phyloP scores from a whole-genome alignment of 2,888 invertebrate genomes.

The Unio delphinus region DNA sequence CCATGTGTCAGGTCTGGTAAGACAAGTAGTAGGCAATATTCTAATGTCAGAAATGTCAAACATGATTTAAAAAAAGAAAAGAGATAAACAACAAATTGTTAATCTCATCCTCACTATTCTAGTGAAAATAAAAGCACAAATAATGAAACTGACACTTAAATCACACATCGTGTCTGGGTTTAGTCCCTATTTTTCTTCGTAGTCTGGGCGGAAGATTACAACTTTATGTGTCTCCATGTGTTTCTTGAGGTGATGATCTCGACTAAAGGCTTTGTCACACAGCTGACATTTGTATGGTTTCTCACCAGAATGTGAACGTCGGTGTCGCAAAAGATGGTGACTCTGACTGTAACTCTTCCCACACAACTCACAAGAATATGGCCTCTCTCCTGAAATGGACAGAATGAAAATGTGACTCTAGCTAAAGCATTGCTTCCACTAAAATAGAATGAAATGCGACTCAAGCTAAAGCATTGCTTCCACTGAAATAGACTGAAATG shows the following conservation, averaged over 20 bases:
- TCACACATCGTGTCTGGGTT: too few species aligned
- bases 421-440: conserved; percentile 4
- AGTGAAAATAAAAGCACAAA: too few species aligned
- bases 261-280: conserved; percentile 21
- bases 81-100: too few species aligned
- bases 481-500: too few species aligned
- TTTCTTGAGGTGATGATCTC: conserved; percentile 27
- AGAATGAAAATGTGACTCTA: not conserved
- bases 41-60: too few species aligned
- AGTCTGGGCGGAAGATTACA: conserved; percentile 5
- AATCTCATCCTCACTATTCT: too few species aligned
- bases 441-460: not conserved
- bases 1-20: too few species aligned
- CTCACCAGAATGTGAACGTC: conserved; percentile 12
- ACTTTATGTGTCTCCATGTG: conserved; percentile 21
- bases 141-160: too few species aligned
- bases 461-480: too few species aligned
- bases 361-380: conserved; percentile 21
- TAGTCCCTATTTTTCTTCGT: too few species aligned
- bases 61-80: too few species aligned
- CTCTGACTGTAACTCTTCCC: conserved; percentile 19
- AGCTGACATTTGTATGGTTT: conserved; percentile 15
- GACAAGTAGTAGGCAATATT: too few species aligned
- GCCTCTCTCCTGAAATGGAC: conserved; percentile 18
- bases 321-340: conserved; percentile 10